These are phyloP conservation scores for Neoaliturus tenellus DNA, from an alignment of 2,888 invertebrate genomes.

Conservation along the genomic window DNA sequence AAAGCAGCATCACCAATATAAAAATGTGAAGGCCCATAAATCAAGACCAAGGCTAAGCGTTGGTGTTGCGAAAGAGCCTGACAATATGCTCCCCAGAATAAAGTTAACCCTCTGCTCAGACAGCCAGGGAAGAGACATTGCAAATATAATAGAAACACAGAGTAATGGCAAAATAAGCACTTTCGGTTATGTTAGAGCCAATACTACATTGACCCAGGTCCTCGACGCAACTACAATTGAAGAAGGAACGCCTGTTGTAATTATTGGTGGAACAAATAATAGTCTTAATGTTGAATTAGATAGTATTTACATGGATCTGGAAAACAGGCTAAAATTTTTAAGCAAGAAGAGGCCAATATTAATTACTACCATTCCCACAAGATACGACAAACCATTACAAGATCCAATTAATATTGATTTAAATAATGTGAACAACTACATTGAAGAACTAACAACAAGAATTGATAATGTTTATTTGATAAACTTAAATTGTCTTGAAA, in stretches of 20 bases:
- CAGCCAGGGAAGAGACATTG: constrained; percentile 1
- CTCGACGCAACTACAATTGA: not conserved
- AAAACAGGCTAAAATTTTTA: not conserved
- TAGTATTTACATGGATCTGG: not conserved
- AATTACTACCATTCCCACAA: not conserved
- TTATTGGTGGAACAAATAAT: constrained; percentile 9
- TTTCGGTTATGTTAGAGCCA: not conserved
- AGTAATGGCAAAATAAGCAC: not conserved
- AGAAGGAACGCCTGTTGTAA: not conserved
- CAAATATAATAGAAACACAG: not conserved
- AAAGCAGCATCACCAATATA: not conserved
- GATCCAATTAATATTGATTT: not conserved
- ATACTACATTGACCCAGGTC: not conserved
- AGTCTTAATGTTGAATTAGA: not conserved
- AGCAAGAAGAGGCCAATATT: not conserved
- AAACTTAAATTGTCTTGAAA: not conserved
- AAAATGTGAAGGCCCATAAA: not conserved
- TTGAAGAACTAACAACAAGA: not conserved
- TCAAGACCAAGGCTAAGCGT: not conserved
- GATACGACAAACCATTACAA: not conserved
- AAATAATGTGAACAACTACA: not conserved
- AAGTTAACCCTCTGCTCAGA: constrained; percentile 10
- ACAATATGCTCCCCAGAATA: not conserved
- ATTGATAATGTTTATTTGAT: not conserved
- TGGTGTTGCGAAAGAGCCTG: too few species aligned